A percentile compares a stretch with the other conserved stretches of the same genome.
These are phyloP conservation scores for Camponotus vicinus DNA, from an alignment of 1,140 invertebrate genomes.

Conservation along the genomic window DNA sequence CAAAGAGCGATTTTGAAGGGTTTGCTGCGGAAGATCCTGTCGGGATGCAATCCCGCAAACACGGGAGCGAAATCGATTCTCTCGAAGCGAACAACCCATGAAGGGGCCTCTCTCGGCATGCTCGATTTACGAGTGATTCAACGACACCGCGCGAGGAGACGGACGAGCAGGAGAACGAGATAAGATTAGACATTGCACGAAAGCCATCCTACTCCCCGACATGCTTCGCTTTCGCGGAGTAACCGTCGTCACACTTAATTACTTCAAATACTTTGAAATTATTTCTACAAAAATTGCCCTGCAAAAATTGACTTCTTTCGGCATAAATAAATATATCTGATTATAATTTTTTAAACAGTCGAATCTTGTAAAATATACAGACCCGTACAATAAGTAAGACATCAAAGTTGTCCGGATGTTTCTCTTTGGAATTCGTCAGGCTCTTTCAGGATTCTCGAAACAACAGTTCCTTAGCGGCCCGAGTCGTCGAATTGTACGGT, in stretches of 20 bases:
- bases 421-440: too few relatives aligned
- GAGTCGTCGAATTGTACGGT: background rate
- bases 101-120: conserved; percentile 63
- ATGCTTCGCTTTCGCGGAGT: conserved; percentile 44
- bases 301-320: background rate
- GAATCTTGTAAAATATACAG: background rate
- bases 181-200: conserved; percentile 72
- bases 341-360: background rate
- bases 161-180: conserved; percentile 73
- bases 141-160: conserved; percentile 73
- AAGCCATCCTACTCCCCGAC: conserved; percentile 40
- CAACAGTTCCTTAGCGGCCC: background rate
- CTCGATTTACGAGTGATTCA: conserved; percentile 76
- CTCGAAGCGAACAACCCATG: conserved; percentile 64
- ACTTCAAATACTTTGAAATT: background rate
- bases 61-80: conserved; percentile 71
- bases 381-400: background rate
- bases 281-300: background rate
- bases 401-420: background rate
- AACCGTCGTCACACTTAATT: conserved; percentile 28
- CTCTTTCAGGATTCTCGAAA: background rate
- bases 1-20: conserved; percentile 71
- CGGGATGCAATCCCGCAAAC: conserved; percentile 62
- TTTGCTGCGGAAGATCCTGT: conserved; percentile 62
- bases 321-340: background rate